Conservation (phyloP, 2,797 vertebrate species). For the Oryzias sinensis region DNA sequence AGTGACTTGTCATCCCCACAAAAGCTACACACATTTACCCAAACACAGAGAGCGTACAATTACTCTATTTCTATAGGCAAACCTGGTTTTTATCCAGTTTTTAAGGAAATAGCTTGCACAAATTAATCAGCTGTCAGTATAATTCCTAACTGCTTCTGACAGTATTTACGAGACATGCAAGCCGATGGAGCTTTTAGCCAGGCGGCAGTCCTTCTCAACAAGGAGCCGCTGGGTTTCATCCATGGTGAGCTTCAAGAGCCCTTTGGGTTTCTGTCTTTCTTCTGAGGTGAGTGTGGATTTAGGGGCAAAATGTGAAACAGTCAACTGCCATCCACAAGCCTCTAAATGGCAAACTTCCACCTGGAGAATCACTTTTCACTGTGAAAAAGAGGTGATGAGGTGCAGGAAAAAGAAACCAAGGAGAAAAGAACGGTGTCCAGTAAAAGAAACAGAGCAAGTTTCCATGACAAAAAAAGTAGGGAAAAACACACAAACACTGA, state of each 20-base stretch:
- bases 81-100: slow-evolving; percentile 32
- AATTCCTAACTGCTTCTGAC: slow-evolving; percentile 55
- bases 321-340: slow-evolving; percentile 61
- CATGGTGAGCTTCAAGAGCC: slow-evolving; percentile 44
- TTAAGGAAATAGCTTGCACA: slow-evolving; percentile 46
- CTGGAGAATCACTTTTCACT: slow-evolving; percentile 69
- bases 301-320: slow-evolving; percentile 60
- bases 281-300: slow-evolving; percentile 56
- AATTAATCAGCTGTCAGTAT: slow-evolving; percentile 50
- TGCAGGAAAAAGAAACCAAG: slow-evolving; percentile 46
- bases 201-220: slow-evolving; percentile 44
- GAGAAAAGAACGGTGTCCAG: slow-evolving; percentile 53
- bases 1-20: slow-evolving; percentile 32
- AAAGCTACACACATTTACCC: slow-evolving; percentile 19
- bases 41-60: slow-evolving; percentile 26
- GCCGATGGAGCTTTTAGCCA: slow-evolving; percentile 43
- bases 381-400: slow-evolving; percentile 49
- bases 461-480: slow-evolving; percentile 67
- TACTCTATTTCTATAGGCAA: slow-evolving; percentile 44
- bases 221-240: slow-evolving; percentile 57
- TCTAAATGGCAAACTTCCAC: slow-evolving; percentile 60
- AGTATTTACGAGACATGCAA: slow-evolving; percentile 56
- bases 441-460: slow-evolving; percentile 65
- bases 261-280: slow-evolving; percentile 47
- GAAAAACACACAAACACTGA: slow-evolving; percentile 75